These are phyloP conservation scores for Sakesphorus luctuosus DNA, from an alignment of 2,113 vertebrate genomes.

Conservation along the genomic window DNA sequence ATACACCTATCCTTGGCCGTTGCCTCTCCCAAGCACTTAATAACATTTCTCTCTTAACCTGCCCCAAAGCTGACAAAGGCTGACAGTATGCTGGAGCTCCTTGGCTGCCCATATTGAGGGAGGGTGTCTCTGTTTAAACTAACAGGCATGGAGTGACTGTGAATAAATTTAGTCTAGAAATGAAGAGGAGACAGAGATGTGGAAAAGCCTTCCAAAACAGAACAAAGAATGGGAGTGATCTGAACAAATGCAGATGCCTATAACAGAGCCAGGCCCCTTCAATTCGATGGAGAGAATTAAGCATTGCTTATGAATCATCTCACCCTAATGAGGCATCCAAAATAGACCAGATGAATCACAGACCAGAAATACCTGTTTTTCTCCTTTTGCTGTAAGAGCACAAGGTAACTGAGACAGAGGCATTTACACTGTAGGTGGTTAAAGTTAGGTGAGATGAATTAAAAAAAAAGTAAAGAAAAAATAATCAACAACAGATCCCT, in stretches of 20 bases:
- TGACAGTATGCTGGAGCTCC: not conserved
- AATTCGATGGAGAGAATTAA: slow-evolving; percentile 21
- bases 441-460: not conserved
- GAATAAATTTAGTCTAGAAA: slow-evolving; percentile 11
- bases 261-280: not conserved
- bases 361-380: slow-evolving; percentile 41
- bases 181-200: not conserved
- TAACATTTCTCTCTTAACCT: not conserved
- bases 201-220: not conserved
- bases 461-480: not conserved
- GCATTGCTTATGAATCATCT: not conserved
- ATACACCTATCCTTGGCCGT: not conserved
- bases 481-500: not conserved
- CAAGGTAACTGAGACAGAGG: not conserved
- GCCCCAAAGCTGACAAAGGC: not conserved
- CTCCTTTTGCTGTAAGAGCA: not conserved
- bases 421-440: not conserved
- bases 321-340: slow-evolving; percentile 15
- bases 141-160: not conserved
- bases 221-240: not conserved
- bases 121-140: not conserved
- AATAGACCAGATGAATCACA: slow-evolving; percentile 56
- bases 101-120: not conserved
- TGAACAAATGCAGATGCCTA: slow-evolving; percentile 33
- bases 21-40: not conserved